Conservation (phyloP, 1,140 invertebrate genomes). For the Sycophaga agraensis region DNA sequence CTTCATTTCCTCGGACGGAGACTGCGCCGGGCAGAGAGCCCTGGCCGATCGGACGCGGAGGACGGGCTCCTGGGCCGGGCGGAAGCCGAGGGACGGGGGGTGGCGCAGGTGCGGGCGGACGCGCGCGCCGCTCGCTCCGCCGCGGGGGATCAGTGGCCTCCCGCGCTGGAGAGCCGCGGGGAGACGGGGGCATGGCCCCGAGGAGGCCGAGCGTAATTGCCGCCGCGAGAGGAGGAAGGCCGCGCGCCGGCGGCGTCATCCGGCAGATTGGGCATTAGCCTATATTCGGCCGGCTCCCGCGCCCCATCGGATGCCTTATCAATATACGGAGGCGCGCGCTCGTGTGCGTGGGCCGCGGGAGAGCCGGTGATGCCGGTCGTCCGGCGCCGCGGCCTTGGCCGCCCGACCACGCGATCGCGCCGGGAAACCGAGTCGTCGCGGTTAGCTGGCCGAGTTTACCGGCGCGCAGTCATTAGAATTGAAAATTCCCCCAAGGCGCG, state of each 20-base stretch:
- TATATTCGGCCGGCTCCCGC: slow-evolving; percentile 13
- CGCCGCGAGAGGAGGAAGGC: background rate
- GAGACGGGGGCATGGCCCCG: too few relatives aligned
- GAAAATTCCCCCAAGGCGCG: slow-evolving; percentile 1
- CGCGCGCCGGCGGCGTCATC: background rate
- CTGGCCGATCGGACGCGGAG: too few relatives aligned
- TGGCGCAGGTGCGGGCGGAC: too few relatives aligned
- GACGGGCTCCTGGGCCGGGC: too few relatives aligned
- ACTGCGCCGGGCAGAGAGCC: too few relatives aligned
- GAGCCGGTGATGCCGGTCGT: too few relatives aligned
- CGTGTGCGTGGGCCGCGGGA: background rate
- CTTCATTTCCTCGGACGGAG: too few relatives aligned
- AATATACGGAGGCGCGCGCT: background rate
- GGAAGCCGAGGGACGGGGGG: too few relatives aligned
- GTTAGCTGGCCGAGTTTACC: slow-evolving; percentile 22
- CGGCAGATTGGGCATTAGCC: slow-evolving; percentile 21
- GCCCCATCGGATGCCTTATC: slow-evolving; percentile 3
- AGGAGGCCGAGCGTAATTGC: background rate
- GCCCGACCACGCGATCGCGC: background rate
- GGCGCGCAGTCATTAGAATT: slow-evolving; percentile 17
- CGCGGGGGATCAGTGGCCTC: too few relatives aligned
- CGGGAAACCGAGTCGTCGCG: slow-evolving; percentile 22
- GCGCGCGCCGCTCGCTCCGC: too few relatives aligned
- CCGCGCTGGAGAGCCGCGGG: too few relatives aligned
- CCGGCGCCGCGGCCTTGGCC: slow-evolving; percentile 1